phyloP scores from a whole-genome alignment of 2,113 vertebrate genomes.

The Seriola dumerili region DNA sequence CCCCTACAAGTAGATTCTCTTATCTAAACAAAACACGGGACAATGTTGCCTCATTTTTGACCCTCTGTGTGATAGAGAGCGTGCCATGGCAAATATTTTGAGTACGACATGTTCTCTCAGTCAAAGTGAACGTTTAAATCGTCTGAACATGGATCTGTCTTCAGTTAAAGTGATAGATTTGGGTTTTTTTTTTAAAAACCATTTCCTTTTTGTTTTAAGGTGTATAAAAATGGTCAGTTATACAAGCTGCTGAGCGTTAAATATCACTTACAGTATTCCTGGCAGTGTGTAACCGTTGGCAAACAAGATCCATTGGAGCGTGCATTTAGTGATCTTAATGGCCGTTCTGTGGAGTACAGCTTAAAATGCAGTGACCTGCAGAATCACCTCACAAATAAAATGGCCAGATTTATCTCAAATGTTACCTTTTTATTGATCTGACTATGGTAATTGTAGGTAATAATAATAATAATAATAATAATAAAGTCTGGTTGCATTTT shows the following conservation, averaged over 20 bases:
- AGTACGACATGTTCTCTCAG: not conserved
- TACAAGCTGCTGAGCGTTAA: not conserved
- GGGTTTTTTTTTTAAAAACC: too few species aligned
- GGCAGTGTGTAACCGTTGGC: not conserved
- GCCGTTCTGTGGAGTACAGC: not conserved
- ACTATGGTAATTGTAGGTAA: too few species aligned
- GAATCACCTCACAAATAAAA: too few species aligned
- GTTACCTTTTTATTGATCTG: not conserved
- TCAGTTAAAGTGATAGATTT: not conserved
- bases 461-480: too few species aligned
- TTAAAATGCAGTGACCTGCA: not conserved
- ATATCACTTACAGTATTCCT: not conserved
- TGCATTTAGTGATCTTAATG: not conserved
- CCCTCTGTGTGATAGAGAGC: not conserved
- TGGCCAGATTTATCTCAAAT: not conserved
- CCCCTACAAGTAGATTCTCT: not conserved
- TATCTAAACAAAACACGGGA: not conserved
- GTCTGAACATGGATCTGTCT: not conserved
- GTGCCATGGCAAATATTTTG: not conserved
- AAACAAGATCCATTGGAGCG: not conserved
- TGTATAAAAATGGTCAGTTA: not conserved
- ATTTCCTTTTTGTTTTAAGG: not conserved
- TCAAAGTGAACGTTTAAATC: not conserved
- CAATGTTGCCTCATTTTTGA: not conserved
- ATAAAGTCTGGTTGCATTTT: not conserved